phyloP scores from a whole-genome alignment of 2,113 vertebrate species.

The Labrus mixtus region DNA sequence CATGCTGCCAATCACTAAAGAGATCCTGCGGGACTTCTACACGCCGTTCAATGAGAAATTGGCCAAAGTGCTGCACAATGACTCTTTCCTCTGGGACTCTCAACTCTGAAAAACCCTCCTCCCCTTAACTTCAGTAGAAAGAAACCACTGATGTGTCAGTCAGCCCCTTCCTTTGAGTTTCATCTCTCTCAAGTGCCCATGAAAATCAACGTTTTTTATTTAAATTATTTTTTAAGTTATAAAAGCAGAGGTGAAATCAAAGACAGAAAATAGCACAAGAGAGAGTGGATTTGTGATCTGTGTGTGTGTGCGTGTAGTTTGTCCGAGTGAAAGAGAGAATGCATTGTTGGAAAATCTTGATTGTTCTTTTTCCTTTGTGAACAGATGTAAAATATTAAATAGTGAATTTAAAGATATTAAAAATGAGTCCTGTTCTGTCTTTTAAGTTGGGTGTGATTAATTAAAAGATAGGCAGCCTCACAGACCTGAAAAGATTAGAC shows the following conservation, averaged over 20 bases:
- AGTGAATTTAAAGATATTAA: constrained; percentile 49
- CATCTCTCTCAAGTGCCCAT: constrained; percentile 71
- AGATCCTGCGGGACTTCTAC: constrained; percentile 91
- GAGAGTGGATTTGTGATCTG: constrained; percentile 41
- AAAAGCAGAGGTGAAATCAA: constrained; percentile 72
- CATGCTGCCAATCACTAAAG: constrained; percentile 91
- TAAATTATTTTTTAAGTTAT: constrained; percentile 82
- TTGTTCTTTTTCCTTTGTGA: constrained; percentile 45
- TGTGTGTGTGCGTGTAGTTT: constrained; percentile 7
- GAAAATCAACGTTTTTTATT: constrained; percentile 57
- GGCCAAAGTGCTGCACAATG: constrained; percentile 89
- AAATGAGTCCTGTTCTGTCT: constrained; percentile 11
- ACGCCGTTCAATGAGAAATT: constrained; percentile 92
- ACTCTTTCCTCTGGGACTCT: constrained; percentile 89
- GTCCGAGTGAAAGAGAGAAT: constrained; percentile 3
- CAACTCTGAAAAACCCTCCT: constrained; percentile 45
- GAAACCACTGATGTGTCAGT: constrained; percentile 45
- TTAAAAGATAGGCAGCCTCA: not conserved
- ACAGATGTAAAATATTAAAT: constrained; percentile 73
- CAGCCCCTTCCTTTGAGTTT: constrained; percentile 36
- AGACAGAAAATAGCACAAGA: constrained; percentile 72
- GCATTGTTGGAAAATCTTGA: constrained; percentile 36
- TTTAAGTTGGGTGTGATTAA: constrained; percentile 11
- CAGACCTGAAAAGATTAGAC: not conserved
- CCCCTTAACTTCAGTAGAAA: constrained; percentile 13